These are phyloP conservation scores for Prunella himalayana DNA, from an alignment of 2,113 vertebrate species.

Conservation along the genomic window DNA sequence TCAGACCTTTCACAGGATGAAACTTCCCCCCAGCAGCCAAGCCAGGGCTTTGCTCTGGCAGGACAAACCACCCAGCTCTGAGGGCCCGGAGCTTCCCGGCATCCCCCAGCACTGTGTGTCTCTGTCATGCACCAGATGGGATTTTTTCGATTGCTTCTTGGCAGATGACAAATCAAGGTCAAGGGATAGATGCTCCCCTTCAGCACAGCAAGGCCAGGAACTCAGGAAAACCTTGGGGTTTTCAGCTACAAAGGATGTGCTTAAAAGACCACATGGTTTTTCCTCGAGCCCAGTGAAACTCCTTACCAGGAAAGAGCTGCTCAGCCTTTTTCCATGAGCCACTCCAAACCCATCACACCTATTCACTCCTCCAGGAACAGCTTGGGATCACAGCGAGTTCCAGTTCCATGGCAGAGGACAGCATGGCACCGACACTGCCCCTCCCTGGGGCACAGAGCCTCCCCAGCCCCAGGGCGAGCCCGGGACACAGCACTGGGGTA, in stretches of 20 bases:
- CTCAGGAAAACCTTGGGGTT: not conserved
- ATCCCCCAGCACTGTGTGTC: not conserved
- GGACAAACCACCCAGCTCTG: not conserved
- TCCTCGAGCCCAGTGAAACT: not conserved
- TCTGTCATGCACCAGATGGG: not conserved
- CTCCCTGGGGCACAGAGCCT: not conserved
- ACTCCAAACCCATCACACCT: not conserved
- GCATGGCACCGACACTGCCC: not conserved
- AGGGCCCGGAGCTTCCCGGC: not conserved
- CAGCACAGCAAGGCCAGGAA: not conserved
- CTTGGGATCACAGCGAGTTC: not conserved
- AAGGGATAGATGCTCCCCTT: not conserved
- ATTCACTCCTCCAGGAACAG: not conserved
- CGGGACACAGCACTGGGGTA: not conserved
- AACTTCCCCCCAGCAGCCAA: not conserved
- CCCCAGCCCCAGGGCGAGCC: not conserved
- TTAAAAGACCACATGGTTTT: not conserved
- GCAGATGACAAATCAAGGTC: not conserved
- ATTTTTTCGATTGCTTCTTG: not conserved
- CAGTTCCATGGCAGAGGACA: not conserved
- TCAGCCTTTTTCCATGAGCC: not conserved
- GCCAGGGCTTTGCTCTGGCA: not conserved
- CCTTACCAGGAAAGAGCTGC: not conserved
- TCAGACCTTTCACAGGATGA: not conserved
- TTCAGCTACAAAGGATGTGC: not conserved